Evolutionary conservation across 2,888 invertebrate species (phyloP), one percentile per base, ranked within the genome.

Genomic region (Cabera pusaria): DNA sequence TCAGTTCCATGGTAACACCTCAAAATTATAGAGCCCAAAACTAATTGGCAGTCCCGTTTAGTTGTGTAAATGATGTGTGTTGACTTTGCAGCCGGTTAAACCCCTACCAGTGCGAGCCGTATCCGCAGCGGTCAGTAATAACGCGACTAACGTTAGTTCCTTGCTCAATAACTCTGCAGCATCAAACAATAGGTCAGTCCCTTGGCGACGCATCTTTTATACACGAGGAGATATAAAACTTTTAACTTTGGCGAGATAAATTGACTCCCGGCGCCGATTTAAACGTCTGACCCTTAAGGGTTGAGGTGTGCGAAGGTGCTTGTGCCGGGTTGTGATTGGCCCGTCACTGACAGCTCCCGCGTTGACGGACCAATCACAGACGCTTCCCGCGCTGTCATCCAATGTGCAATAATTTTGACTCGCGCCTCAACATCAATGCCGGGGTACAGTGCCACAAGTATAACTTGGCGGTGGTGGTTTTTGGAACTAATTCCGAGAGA

Each of bases 51-150:
- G 5, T 25, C 14, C 31, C 31, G 11, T 17, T 38, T 27, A 29
- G 40, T 19, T 16, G 27, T 42, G 8, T 31, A 44, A 66, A 56
- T 58, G 62, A 57, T 67, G 60, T 72, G 64, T 70, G 58, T 74
- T 70, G 56, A 65, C 53, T 54, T 85, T 91, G 62, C 90, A 96
- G 94, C 95, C 95, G 78, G 93, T 97, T 58, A 96, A 96, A 90
- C 96, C 96, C 49, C 94, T 94, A 72, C 95, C 96, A 56, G 93
- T 97, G 62, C 92, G 93, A 81, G 93, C 93, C 84, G 92, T 89
- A 79, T 68, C 72, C 67, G 69, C 77, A 72, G 83, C 64, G 70
- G 75, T 78, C 72, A 71, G 72, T 74, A 81, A 77, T 72, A 74
- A 74, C 72, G 70, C 82, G 64, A 72, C 80, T 71, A 83, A 82